A percentile compares a stretch with the other conserved stretches of the same genome.
Evolutionary conservation across 2,888 invertebrate species (phyloP).

Genomic region (Nymphalis c-album): DNA sequence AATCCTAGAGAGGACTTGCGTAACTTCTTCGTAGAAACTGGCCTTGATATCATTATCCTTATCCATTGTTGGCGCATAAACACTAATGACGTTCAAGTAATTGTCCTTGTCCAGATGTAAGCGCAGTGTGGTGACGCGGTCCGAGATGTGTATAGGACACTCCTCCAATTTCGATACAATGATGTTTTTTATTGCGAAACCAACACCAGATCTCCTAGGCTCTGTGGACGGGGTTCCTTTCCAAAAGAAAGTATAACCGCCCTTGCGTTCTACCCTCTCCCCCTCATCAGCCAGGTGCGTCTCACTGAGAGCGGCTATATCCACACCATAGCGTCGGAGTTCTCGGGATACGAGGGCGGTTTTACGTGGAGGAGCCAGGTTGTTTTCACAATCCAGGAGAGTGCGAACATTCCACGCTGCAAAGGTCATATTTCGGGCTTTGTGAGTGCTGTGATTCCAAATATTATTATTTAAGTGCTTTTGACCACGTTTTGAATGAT

Average conservation of each 20-base stretch:
- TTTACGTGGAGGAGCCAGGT: slow-evolving; percentile 19
- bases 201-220: slow-evolving; percentile 30
- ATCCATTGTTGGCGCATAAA: slow-evolving; percentile 33
- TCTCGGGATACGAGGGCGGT: slow-evolving; percentile 37
- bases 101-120: slow-evolving; percentile 37
- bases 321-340: slow-evolving; percentile 36
- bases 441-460: neutral
- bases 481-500: no score
- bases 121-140: slow-evolving; percentile 27
- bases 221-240: slow-evolving; percentile 24
- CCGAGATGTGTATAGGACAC: slow-evolving; percentile 30
- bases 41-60: neutral
- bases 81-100: slow-evolving; percentile 41
- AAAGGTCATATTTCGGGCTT: slow-evolving; percentile 3
- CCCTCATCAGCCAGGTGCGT: slow-evolving; percentile 38
- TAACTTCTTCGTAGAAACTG: neutral
- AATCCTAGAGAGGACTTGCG: neutral
- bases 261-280: slow-evolving; percentile 21
- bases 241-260: slow-evolving; percentile 32
- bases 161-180: slow-evolving; percentile 19
- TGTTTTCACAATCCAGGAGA: neutral
- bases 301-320: slow-evolving; percentile 40
- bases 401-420: slow-evolving; percentile 37
- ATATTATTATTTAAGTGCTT: no score
- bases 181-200: slow-evolving; percentile 30